Evolutionary conservation across 2,113 vertebrate species (phyloP), one percentile per base, ranked within the genome.

Genomic region (Heterotilapia buettikoferi): DNA sequence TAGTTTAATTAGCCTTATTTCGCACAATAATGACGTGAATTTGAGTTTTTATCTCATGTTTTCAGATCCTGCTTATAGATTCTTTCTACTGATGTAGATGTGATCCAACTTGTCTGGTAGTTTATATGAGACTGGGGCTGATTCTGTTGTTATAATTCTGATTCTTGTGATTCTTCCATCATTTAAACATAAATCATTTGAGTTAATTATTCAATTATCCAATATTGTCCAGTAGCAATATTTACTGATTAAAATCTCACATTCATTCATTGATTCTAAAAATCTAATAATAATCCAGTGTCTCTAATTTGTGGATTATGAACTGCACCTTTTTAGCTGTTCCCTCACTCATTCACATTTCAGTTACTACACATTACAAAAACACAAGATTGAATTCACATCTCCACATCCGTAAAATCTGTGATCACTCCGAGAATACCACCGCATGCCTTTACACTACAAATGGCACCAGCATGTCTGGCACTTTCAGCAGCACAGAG

Each of bases 1-100:
- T 29, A 63, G 3, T 63, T 63, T 63, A 63, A 63, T 63, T 11
- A 63, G 59, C 9, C 29, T 0, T 0, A 19, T 33, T 66, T 66
- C 2, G 0, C 31, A 36, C 61, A 66, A 38, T 38, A 36, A 66
- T 66, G 31, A 36, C 6, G 4, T 38, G 31, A 66, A 66, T 38
- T 66, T 66, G 10, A 38, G 18, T 66, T 66, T 66, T 38, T 66
- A 66, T 38, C 61, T 66, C 31, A n/a, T 66, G 18, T 66, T 66
- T 36, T 38, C 18, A 66, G 31, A 38, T 61, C 57, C 57, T 61
- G 57, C 29, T 61, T 10, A 61, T 61, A 9, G 57, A 61, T 33
- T 61, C 26, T 31, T 61, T 61, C 29, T 33, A 33, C 57, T 19
- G 57, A 61, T 61, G 29, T 33, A 61, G 29, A 19, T 61, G 16